Percentiles rank a stretch among this genome's conserved stretches.
phyloP scores from a whole-genome alignment of 1,140 invertebrate genomes.

The Drosophila auraria region DNA sequence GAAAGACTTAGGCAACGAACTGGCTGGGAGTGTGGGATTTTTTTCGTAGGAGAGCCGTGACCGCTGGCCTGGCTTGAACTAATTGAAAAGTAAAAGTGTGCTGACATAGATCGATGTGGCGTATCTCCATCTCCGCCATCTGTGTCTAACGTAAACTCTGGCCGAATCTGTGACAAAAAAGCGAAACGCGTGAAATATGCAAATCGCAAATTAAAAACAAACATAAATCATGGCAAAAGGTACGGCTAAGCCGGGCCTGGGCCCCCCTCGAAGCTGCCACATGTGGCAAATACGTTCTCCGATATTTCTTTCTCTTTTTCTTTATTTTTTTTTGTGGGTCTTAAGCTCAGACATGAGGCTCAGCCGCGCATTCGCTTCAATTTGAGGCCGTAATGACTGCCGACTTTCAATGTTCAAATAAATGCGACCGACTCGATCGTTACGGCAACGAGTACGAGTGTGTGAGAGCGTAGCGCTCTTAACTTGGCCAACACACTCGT shows the following conservation, averaged over 20 bases:
- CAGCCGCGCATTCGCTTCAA: conserved; percentile 66
- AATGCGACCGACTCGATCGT: conserved; percentile 66
- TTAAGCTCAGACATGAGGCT: conserved; percentile 34
- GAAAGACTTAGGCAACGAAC: conserved; percentile 76
- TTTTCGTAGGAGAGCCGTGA: conserved; percentile 35
- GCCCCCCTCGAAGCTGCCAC: conserved; percentile 53
- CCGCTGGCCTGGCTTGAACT: conserved; percentile 49
- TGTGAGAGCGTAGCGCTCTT: conserved; percentile 61
- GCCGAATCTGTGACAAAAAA: conserved; percentile 69
- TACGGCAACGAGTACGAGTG: conserved; percentile 16
- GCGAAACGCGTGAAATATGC: conserved; percentile 80
- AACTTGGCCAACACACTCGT: conserved; percentile 56
- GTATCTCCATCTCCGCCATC: conserved; percentile 42
- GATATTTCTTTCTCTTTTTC: not conserved
- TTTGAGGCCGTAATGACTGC: conserved; percentile 78
- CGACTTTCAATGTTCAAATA: conserved; percentile 82
- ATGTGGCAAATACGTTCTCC: conserved; percentile 68
- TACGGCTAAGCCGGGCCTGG: conserved; percentile 12
- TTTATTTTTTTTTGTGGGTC: conserved; percentile 7
- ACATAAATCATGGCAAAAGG: conserved; percentile 66
- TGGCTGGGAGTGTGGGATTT: conserved; percentile 30
- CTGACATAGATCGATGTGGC: conserved; percentile 74
- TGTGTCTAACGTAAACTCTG: conserved; percentile 29
- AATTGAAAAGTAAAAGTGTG: conserved; percentile 80
- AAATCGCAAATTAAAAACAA: conserved; percentile 79